These are phyloP conservation scores for Dipodomys ordii DNA, from an alignment of 2,113 vertebrate species.

Conservation along the genomic window DNA sequence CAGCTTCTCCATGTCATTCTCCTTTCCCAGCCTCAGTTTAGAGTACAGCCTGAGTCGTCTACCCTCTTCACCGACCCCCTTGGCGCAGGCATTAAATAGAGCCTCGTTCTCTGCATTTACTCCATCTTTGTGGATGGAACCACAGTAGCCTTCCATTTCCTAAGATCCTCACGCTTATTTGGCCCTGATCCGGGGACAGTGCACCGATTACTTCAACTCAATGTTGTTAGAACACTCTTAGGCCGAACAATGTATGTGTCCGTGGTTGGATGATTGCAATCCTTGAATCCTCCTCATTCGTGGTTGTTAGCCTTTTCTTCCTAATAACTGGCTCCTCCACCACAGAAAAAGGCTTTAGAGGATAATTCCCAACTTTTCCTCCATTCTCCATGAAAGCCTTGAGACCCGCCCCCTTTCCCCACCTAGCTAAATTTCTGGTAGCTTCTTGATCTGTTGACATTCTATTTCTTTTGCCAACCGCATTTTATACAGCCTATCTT, in stretches of 20 bases:
- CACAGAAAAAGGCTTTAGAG: background rate
- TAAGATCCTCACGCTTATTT: constrained; percentile 2
- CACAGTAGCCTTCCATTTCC: constrained; percentile 58
- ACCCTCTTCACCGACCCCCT: constrained; percentile 18
- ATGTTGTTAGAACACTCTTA: constrained; percentile 5
- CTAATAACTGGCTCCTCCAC: background rate
- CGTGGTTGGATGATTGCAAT: constrained; percentile 25
- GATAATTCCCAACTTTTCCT: constrained; percentile 53
- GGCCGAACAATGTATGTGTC: background rate
- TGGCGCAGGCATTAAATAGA: constrained; percentile 52
- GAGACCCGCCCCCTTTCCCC: constrained; percentile 18
- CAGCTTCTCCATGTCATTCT: background rate
- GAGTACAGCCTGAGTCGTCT: background rate
- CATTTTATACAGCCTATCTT: constrained; percentile 26
- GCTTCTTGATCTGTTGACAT: constrained; percentile 1
- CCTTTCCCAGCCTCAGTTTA: background rate
- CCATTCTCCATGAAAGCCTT: background rate
- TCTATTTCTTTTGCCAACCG: constrained; percentile 13
- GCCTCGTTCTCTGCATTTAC: constrained; percentile 35
- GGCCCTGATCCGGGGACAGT: background rate
- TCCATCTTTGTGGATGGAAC: constrained; percentile 58
- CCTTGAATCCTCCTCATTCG: background rate
- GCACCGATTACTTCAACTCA: constrained; percentile 37
- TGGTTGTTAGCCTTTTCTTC: background rate
- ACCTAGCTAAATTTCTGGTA: constrained; percentile 1